A percentile compares a stretch with the other conserved stretches of the same genome.
Conservation (phyloP, 2,888 invertebrate genomes). For the Busseola fusca region DNA sequence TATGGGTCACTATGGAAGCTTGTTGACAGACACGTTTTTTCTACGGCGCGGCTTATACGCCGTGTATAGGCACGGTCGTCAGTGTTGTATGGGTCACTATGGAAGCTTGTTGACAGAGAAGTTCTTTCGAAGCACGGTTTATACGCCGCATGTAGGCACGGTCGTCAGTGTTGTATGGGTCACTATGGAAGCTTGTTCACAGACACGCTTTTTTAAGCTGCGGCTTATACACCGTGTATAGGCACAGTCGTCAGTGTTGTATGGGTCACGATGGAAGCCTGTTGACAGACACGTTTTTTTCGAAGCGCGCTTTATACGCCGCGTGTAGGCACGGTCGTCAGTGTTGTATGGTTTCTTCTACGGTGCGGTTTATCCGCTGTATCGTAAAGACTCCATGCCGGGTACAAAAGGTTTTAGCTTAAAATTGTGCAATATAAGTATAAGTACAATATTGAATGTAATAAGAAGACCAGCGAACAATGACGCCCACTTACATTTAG, state of each 20-base stretch:
- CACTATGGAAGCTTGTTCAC: too few relatives aligned
- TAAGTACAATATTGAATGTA: conserved; percentile 3
- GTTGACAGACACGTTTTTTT: background rate
- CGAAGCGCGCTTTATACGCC: too few relatives aligned
- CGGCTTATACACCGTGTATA: too few relatives aligned
- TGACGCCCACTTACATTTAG: conserved; percentile 55
- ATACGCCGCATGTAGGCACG: too few relatives aligned
- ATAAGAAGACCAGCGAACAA: conserved; percentile 47
- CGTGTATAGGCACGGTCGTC: background rate
- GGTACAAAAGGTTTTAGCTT: background rate
- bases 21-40: too few relatives aligned
- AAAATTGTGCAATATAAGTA: conserved; percentile 11
- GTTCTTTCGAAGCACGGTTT: background rate
- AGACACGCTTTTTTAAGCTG: too few relatives aligned
- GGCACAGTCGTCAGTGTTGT: too few relatives aligned
- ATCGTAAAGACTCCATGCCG: background rate
- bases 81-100: background rate
- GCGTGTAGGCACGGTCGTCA: too few relatives aligned
- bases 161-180: too few relatives aligned
- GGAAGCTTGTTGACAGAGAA: background rate
- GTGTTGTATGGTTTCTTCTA: too few relatives aligned
- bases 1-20: too few relatives aligned
- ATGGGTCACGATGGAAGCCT: background rate
- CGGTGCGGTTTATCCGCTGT: background rate
- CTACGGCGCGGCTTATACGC: background rate